Percentiles rank a stretch among this genome's conserved stretches.
These are phyloP conservation scores for Heliconius congener DNA, from an alignment of 1,140 invertebrate genomes.

Conservation along the genomic window DNA sequence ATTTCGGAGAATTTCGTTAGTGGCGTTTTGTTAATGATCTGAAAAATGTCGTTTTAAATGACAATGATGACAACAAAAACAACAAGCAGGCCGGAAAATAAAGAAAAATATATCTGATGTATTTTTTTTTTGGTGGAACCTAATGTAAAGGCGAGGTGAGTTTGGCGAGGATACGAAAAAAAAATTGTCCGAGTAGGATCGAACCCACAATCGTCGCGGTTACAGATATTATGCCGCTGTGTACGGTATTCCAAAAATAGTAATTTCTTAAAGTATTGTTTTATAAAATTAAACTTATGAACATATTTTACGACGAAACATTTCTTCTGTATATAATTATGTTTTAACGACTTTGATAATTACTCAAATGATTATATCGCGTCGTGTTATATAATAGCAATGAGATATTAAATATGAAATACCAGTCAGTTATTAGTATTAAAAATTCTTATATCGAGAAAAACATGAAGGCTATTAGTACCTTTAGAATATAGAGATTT, in stretches of 20 bases:
- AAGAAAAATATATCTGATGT: too few species aligned
- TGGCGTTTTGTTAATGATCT: background rate
- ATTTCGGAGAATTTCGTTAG: background rate
- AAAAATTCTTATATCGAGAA: background rate
- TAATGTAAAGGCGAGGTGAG: too few species aligned
- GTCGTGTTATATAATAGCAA: background rate
- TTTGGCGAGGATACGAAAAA: too few species aligned
- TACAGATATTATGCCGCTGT: background rate
- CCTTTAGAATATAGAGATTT: too few species aligned
- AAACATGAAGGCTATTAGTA: background rate
- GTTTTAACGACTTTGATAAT: constrained; percentile 5
- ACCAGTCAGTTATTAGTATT: background rate
- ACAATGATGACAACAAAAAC: background rate
- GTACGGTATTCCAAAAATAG: too few species aligned
- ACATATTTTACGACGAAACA: background rate
- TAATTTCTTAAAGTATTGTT: background rate
- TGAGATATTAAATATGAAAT: background rate
- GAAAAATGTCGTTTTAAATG: background rate
- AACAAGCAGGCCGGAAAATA: too few species aligned
- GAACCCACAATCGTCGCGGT: background rate
- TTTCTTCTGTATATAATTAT: constrained; percentile 4
- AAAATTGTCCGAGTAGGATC: background rate
- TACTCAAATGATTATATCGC: constrained; percentile 4
- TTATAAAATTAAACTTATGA: background rate
- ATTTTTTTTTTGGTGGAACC: too few species aligned